Percentiles rank a stretch among this genome's conserved stretches.
phyloP scores from a whole-genome alignment of 1,140 invertebrate genomes.

The Zaprionus capensis region DNA sequence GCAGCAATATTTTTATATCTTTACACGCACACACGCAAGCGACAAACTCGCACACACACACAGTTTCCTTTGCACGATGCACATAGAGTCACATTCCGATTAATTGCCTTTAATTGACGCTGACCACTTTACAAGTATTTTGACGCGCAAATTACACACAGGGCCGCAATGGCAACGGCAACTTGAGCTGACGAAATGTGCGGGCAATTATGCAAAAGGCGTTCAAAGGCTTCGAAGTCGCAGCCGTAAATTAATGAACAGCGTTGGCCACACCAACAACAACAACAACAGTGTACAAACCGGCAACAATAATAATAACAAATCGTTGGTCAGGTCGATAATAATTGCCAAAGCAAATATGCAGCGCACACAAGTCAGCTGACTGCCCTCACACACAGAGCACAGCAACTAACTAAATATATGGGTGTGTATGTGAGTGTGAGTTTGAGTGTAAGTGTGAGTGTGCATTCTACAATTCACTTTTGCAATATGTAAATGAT shows the following conservation, averaged over 20 bases:
- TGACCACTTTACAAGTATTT: slow-evolving; percentile 52
- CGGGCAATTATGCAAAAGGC: slow-evolving; percentile 65
- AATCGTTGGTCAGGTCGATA: slow-evolving; percentile 72
- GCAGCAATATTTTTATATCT: slow-evolving; percentile 61
- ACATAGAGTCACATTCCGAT: slow-evolving; percentile 12
- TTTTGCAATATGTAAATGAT: slow-evolving; percentile 79
- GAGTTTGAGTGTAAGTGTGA: slow-evolving; percentile 1
- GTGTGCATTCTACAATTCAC: slow-evolving; percentile 48
- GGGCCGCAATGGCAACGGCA: slow-evolving; percentile 32
- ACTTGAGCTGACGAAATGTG: slow-evolving; percentile 51
- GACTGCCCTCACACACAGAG: slow-evolving; percentile 2
- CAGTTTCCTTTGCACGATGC: neutral
- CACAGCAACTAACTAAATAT: slow-evolving; percentile 23
- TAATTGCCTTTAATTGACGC: slow-evolving; percentile 65
- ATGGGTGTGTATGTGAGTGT: slow-evolving; percentile 5
- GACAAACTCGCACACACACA: neutral
- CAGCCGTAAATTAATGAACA: slow-evolving; percentile 24
- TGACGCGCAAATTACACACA: slow-evolving; percentile 65
- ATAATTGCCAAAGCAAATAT: slow-evolving; percentile 70
- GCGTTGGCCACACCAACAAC: slow-evolving; percentile 19
- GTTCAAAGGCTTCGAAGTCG: slow-evolving; percentile 27
- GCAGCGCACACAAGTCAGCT: slow-evolving; percentile 52
- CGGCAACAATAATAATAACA: slow-evolving; percentile 72
- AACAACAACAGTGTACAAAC: slow-evolving; percentile 14
- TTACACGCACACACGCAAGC: slow-evolving; percentile 1